Conservation (phyloP, 2,888 invertebrate genomes). For the Odontomyia ornata region DNA sequence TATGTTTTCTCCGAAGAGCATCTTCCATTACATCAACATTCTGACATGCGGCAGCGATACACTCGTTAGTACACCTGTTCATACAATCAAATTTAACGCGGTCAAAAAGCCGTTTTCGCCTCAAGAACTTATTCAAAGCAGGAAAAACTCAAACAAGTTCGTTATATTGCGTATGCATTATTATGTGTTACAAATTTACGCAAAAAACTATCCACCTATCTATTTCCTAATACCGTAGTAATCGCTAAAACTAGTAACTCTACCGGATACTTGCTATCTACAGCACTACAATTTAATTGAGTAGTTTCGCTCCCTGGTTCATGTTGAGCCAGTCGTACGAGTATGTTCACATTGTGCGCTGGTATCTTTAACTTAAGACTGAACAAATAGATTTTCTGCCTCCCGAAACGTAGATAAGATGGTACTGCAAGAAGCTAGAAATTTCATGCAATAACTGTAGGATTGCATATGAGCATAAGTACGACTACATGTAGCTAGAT, state of each 20-base stretch:
- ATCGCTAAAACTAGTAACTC: neutral
- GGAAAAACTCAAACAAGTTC: neutral
- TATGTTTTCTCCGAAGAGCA: no score
- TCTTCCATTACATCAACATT: no score
- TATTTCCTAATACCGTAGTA: conserved; percentile 18
- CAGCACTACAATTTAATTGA: neutral
- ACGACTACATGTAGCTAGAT: no score
- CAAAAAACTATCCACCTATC: conserved; percentile 19
- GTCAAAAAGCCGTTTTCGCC: no score
- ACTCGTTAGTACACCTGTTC: no score
- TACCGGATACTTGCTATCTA: neutral
- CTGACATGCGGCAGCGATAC: no score
- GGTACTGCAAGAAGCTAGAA: neutral
- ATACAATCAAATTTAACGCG: no score
- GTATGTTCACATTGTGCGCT: neutral
- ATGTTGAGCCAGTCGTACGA: neutral
- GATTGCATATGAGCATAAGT: no score
- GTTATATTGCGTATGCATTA: neutral
- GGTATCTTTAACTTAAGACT: neutral
- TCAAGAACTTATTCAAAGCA: no score
- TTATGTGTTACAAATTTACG: neutral
- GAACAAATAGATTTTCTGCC: neutral
- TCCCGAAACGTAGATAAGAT: neutral
- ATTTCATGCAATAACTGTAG: neutral
- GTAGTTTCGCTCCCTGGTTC: neutral